These are phyloP conservation scores for Oxystoma pomonae DNA, from an alignment of 2,888 invertebrate genomes.

Conservation along the genomic window DNA sequence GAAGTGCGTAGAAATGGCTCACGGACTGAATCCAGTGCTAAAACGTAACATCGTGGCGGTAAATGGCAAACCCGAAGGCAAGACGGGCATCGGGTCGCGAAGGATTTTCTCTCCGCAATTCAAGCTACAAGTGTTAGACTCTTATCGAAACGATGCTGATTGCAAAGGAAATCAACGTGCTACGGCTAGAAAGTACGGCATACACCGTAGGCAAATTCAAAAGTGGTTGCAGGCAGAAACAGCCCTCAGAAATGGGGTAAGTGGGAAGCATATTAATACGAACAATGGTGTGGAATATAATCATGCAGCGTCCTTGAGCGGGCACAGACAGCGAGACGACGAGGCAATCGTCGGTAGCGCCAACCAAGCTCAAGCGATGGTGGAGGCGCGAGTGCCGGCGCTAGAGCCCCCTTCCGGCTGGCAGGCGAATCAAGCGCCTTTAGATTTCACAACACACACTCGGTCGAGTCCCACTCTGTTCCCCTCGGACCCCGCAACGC, in stretches of 20 bases:
- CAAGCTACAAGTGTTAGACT: conserved; percentile 84
- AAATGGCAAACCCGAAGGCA: conserved; percentile 47
- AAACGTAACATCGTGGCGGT: conserved; percentile 43
- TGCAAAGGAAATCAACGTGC: conserved; percentile 88
- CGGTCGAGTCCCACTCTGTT: conserved; percentile 27
- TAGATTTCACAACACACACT: conserved; percentile 41
- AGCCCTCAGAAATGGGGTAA: conserved; percentile 70
- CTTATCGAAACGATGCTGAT: conserved; percentile 79
- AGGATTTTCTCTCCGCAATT: conserved; percentile 87
- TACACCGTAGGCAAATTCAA: conserved; percentile 85
- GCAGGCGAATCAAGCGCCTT: conserved; percentile 31
- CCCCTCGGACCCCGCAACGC: conserved; percentile 40
- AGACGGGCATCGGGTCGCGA: conserved; percentile 67
- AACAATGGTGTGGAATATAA: conserved; percentile 12
- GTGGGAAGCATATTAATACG: conserved; percentile 32
- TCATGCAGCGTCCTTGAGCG: conserved; percentile 41
- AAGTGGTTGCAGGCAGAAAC: conserved; percentile 88
- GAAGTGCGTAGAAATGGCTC: conserved; percentile 51
- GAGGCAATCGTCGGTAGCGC: conserved; percentile 26
- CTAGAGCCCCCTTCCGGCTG: conserved; percentile 33
- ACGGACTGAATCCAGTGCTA: conserved; percentile 54
- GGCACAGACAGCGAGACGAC: conserved; percentile 47
- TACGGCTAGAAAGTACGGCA: conserved; percentile 85
- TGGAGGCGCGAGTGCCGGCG: conserved; percentile 37
- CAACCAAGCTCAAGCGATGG: conserved; percentile 17